Percentiles rank a stretch among this genome's conserved stretches.
Conservation (phyloP, 2,888 invertebrate species). For the Platerodrilus igneus region DNA sequence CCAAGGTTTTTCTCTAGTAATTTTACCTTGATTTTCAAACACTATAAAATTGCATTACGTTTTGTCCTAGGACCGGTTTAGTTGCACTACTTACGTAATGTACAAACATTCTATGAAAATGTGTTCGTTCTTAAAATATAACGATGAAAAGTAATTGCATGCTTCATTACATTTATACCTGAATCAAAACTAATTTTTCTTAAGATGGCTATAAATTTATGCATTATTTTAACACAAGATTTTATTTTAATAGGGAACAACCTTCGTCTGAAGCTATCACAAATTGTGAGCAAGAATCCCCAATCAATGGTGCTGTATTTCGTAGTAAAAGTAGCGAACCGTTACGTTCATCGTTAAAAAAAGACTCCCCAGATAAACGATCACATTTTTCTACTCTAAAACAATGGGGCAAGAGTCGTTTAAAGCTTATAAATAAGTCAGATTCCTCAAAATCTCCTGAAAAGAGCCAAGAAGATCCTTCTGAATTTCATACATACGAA, state of each 20-base stretch:
- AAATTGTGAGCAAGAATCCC: conserved; percentile 49
- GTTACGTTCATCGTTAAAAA: conserved; percentile 52
- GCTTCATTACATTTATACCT: no score
- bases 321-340: conserved; percentile 74
- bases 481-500: conserved; percentile 63
- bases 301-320: conserved; percentile 54
- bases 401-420: conserved; percentile 78
- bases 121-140: no score
- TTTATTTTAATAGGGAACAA: conserved; percentile 39
- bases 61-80: no score
- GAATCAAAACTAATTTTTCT: no score
- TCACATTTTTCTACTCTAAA: conserved; percentile 77
- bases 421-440: conserved; percentile 67
- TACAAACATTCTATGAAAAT: no score
- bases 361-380: conserved; percentile 58
- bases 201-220: no score
- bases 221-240: no score
- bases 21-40: no score
- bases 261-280: conserved; percentile 36
- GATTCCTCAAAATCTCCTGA: conserved; percentile 51
- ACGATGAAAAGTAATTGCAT: no score
- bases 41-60: no score
- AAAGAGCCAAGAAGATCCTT: conserved; percentile 55
- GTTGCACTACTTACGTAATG: no score
- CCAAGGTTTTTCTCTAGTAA: no score